A percentile compares a stretch with the other conserved stretches of the same genome.
Evolutionary conservation across 2,888 invertebrate genomes (phyloP).

Genomic region (Dynastes grantii): DNA sequence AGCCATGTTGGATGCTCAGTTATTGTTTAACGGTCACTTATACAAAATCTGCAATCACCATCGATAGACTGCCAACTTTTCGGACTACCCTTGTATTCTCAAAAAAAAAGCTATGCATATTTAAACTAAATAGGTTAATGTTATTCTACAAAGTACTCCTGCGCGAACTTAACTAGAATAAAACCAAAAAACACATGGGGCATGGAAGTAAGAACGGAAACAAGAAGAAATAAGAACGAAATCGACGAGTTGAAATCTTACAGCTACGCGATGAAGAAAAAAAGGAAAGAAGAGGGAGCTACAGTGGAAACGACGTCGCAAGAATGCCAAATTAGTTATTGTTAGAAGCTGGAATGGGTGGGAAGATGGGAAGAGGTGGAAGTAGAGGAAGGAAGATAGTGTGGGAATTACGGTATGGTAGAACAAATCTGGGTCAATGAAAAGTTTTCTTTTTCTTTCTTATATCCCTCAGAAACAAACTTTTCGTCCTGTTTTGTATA

Average conservation of each 20-base stretch:
- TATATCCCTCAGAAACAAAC: neutral
- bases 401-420: neutral
- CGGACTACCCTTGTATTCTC: no score
- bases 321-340: conserved; percentile 44
- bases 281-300: neutral
- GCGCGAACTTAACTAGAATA: neutral
- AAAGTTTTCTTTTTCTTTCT: conserved; percentile 45
- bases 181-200: neutral
- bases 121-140: conserved; percentile 44
- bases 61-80: no score
- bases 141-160: conserved; percentile 25
- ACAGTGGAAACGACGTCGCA: conserved; percentile 1
- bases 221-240: conserved; percentile 1
- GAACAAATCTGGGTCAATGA: conserved; percentile 47
- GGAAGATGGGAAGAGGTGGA: neutral
- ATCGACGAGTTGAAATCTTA: conserved; percentile 23
- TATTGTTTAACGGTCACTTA: no score
- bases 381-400: conserved; percentile 16
- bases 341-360: neutral
- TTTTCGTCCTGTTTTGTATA: neutral
- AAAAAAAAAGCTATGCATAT: neutral
- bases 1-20: no score
- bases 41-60: no score
- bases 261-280: conserved; percentile 5
- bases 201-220: neutral